These are phyloP conservation scores for Leptodactylus fallax DNA, from an alignment of 2,797 vertebrate species.

Conservation along the genomic window DNA sequence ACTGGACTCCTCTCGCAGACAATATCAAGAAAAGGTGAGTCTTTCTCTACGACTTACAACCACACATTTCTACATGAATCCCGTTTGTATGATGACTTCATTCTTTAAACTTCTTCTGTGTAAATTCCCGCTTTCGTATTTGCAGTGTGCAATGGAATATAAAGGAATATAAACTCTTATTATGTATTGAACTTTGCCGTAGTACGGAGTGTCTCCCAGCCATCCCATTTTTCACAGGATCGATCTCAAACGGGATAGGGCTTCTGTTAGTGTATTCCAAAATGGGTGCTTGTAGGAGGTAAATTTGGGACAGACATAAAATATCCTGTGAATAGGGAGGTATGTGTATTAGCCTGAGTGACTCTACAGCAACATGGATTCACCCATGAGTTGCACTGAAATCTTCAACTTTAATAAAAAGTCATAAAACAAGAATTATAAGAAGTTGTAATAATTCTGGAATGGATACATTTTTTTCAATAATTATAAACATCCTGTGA, in stretches of 20 bases:
- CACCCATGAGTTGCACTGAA: not conserved
- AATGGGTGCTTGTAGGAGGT: not conserved
- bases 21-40: conserved; percentile 96
- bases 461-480: not conserved
- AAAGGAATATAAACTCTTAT: not conserved
- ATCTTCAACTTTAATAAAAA: not conserved
- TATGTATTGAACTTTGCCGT: not conserved
- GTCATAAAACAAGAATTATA: not conserved
- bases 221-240: not conserved
- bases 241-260: not conserved
- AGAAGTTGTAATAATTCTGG: not conserved
- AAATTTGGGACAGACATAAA: not conserved
- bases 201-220: not conserved
- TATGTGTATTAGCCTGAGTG: not conserved
- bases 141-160: not conserved
- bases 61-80: not conserved
- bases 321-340: not conserved
- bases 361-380: not conserved
- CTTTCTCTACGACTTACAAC: not conserved
- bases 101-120: not conserved
- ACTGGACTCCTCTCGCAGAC: conserved; percentile 92
- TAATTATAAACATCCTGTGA: not conserved
- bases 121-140: not conserved
- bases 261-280: not conserved
- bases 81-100: not conserved